These are phyloP conservation scores for Melanaphis sacchari DNA, from an alignment of 1,140 invertebrate species.

Conservation along the genomic window DNA sequence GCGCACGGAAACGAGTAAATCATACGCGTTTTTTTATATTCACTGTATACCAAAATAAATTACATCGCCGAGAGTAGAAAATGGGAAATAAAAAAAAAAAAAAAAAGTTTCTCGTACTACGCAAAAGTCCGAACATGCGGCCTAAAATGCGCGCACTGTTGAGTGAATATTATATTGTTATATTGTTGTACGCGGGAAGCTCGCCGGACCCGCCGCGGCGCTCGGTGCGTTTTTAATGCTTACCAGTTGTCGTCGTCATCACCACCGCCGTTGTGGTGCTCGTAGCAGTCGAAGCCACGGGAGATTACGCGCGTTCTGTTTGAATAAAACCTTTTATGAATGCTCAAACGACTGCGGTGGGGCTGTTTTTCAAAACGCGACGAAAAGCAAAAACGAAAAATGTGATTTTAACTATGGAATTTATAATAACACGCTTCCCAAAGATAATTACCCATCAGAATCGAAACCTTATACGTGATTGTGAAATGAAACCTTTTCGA, in stretches of 20 bases:
- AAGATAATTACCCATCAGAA: background rate
- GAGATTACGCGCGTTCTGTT: background rate
- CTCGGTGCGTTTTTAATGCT: background rate
- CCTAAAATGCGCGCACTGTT: background rate
- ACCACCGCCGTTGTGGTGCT: background rate
- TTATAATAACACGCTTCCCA: background rate
- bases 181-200: background rate
- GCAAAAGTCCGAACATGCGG: background rate
- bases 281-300: background rate
- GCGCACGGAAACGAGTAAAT: background rate
- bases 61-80: background rate
- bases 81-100: too few relatives aligned
- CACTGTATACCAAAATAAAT: background rate
- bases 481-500: background rate
- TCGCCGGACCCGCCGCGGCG: background rate
- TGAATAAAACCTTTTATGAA: constrained; percentile 1
- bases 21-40: background rate
- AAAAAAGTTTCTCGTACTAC: background rate
- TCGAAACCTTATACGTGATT: background rate
- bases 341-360: background rate
- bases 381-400: background rate
- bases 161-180: background rate
- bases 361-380: background rate
- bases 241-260: background rate
- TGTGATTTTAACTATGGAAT: background rate